Evolutionary conservation across 2,113 vertebrate species (phyloP), one percentile per base, ranked within the genome.

Genomic region (Neogobius melanostomus): DNA sequence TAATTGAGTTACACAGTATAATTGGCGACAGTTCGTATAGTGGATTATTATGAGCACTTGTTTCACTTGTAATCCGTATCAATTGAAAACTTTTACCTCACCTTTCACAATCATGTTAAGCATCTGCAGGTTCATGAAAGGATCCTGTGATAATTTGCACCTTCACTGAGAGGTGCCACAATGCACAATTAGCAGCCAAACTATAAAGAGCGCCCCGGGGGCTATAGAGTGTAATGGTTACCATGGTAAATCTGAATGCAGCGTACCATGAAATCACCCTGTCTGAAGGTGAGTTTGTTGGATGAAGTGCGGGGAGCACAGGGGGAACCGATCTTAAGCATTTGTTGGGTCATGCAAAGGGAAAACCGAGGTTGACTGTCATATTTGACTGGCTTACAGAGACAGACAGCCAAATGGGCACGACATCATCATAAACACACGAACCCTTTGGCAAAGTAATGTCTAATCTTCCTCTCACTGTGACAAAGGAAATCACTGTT

Each of bases 351-450:
- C 52, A 68, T 74, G 61, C 75, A 56, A 36, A 74, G 80, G 76
- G 85, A 77, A 28, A 71, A 80, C 86, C 71, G 73, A 76, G 63
- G 79, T 87, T 81, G 72, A 10, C 76, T 91, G 88, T 88, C 87
- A 77, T 47, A n/a, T 11, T 16, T 56, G 83, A 87, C 88, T 89
- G 75, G 66, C 51, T 36, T 36, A 85, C 84, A 84, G 64, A 81
- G 80, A 62, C 67, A 75, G 79, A 62, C 65, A 74, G 79, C 85
- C 88, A 93, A 91, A 92, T 91, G 91, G 88, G 79, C 67, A 43
- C 60, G 21, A 48, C 63, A 48, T 66, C 54, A 53, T 44, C 52
- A 17, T 69, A 54, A 48, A 72, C 72, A 67, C 17, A 67, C 54
- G 44, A 17, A 43, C 60, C 42, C 74, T 71, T 75, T 69, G 67